Conservation (phyloP, 2,888 invertebrate genomes). For the Odontothrips loti region DNA sequence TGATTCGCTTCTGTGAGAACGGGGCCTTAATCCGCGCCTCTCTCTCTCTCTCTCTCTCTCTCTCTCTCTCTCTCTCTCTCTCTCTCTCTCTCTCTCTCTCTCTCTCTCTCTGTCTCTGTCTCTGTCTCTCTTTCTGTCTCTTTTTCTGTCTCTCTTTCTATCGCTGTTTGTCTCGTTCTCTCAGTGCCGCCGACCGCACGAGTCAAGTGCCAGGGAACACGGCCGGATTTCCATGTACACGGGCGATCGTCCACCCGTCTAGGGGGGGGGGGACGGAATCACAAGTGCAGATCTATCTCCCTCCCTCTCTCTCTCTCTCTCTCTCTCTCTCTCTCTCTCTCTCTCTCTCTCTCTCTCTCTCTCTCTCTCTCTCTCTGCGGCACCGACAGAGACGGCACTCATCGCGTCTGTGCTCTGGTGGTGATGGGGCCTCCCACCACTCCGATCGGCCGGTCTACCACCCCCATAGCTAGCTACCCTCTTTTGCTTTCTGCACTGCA, state of each 20-base stretch:
- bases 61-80: no score
- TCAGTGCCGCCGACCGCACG: not conserved
- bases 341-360: conserved; percentile 6
- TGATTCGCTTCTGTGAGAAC: no score
- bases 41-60: no score
- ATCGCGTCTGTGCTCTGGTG: not conserved
- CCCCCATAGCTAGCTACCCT: no score
- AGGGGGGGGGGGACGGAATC: not conserved
- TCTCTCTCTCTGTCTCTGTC: no score
- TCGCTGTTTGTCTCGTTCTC: not conserved
- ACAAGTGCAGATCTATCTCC: not conserved
- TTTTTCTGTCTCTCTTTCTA: no score
- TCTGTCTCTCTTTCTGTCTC: no score
- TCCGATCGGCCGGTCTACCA: no score
- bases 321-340: conserved; percentile 11
- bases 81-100: not conserved
- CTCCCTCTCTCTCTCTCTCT: not conserved
- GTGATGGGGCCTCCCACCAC: no score
- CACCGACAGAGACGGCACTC: not conserved
- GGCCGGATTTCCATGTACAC: conserved; percentile 14
- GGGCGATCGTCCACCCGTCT: not conserved
- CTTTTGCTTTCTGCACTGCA: no score
- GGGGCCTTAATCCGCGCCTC: no score
- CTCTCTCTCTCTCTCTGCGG: not conserved
- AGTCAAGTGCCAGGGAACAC: not conserved